These are phyloP conservation scores for Anoplophora glabripennis DNA, from an alignment of 1,140 invertebrate genomes.

Conservation along the genomic window DNA sequence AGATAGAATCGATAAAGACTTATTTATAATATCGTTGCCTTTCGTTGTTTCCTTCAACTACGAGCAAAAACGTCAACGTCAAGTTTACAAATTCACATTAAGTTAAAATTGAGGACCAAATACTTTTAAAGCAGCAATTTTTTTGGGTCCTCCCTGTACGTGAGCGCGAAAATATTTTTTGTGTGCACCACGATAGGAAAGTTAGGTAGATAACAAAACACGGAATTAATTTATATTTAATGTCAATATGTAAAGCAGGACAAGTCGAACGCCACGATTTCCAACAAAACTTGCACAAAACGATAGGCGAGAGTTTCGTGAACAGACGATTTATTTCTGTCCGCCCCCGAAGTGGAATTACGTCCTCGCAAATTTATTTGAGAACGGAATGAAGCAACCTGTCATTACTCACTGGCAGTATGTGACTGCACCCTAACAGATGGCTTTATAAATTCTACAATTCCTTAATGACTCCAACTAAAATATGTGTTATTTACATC, in stretches of 20 bases:
- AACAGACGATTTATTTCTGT: conserved; percentile 28
- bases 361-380: conserved; percentile 30
- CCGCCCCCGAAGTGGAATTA: conserved; percentile 26
- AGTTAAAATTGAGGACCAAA: too few species aligned
- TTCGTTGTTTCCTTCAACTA: too few species aligned
- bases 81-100: too few species aligned
- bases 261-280: conserved; percentile 1
- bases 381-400: conserved; percentile 30
- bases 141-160: too few species aligned
- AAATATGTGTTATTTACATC: conserved; percentile 17
- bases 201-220: too few species aligned
- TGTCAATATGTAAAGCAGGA: conserved; percentile 26
- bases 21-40: too few species aligned
- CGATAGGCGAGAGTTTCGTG: conserved; percentile 21
- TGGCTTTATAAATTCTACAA: conserved; percentile 27
- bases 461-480: conserved; percentile 23
- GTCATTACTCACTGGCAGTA: conserved; percentile 23
- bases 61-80: too few species aligned
- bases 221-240: conserved; percentile 2
- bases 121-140: too few species aligned
- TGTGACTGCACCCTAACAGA: conserved; percentile 20
- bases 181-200: too few species aligned
- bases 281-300: conserved; percentile 22
- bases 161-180: too few species aligned
- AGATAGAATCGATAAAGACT: too few species aligned